phyloP scores from a whole-genome alignment of 2,888 invertebrate genomes.

The Synanthedon myopaeformis region DNA sequence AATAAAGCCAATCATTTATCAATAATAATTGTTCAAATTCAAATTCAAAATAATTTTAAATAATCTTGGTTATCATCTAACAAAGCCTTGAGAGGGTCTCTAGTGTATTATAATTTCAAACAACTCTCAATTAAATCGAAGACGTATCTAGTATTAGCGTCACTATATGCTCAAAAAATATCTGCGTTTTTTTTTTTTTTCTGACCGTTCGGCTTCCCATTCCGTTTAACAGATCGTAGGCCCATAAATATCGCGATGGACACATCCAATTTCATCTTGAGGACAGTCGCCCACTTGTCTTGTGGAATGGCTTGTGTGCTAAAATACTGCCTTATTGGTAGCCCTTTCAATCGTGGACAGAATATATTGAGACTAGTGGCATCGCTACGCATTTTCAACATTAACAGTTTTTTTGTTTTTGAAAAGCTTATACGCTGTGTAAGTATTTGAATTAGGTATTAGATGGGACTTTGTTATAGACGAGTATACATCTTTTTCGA shows the following conservation, averaged over 20 bases:
- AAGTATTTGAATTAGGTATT: too few species aligned
- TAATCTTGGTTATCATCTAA: too few species aligned
- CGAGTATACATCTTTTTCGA: too few species aligned
- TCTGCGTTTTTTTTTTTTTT: constrained; percentile 1
- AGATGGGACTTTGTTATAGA: too few species aligned
- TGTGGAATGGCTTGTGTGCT: constrained; percentile 13
- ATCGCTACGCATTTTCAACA: too few species aligned
- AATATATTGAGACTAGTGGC: constrained; percentile 1
- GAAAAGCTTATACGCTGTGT: too few species aligned
- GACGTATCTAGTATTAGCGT: neutral
- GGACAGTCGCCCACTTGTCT: constrained; percentile 22
- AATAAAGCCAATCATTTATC: too few species aligned
- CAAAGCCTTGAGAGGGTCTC: too few species aligned
- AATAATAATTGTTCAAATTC: too few species aligned
- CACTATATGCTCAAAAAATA: neutral
- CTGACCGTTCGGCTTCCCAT: neutral
- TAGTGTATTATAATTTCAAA: too few species aligned
- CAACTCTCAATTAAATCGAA: neutral
- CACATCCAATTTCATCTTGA: constrained; percentile 31
- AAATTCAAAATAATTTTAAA: too few species aligned
- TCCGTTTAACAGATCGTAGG: constrained; percentile 19
- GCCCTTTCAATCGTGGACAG: constrained; percentile 5
- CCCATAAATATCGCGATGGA: constrained; percentile 33
- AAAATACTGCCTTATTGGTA: constrained; percentile 2
- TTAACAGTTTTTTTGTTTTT: too few species aligned